These are phyloP conservation scores for Anoplopoma fimbria DNA, from an alignment of 2,113 vertebrate species.

Conservation along the genomic window DNA sequence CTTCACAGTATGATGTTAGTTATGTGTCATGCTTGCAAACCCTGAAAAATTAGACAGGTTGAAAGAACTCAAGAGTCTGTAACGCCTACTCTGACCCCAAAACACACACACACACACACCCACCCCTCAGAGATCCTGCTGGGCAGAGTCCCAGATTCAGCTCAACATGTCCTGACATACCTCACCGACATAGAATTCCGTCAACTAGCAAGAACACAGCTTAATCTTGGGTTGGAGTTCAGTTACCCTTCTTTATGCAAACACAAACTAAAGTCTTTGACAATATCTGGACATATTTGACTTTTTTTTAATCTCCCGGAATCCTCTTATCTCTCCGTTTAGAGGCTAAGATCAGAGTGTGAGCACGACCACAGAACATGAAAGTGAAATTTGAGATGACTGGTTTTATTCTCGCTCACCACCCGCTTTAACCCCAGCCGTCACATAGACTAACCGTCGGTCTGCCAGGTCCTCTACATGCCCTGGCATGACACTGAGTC, in stretches of 20 bases:
- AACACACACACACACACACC: constrained; percentile 7
- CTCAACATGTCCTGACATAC: constrained; percentile 57
- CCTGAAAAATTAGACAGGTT: constrained; percentile 1
- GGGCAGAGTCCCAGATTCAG: constrained; percentile 14
- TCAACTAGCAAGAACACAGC: constrained; percentile 1
- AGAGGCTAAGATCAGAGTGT: background rate
- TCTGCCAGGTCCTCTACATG: constrained; percentile 52
- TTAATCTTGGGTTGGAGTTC: constrained; percentile 14
- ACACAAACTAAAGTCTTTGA: background rate
- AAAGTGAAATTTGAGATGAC: constrained; percentile 51
- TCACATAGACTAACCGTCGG: constrained; percentile 17
- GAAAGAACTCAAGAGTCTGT: constrained; percentile 21
- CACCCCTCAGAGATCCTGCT: constrained; percentile 15
- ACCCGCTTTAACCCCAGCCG: constrained; percentile 19
- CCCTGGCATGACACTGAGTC: constrained; percentile 51
- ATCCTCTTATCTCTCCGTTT: background rate
- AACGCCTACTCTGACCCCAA: background rate
- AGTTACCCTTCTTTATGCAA: background rate
- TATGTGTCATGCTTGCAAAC: constrained; percentile 10
- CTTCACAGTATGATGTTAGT: background rate
- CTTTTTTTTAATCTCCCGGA: background rate
- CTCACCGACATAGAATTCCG: constrained; percentile 2
- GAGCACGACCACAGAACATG: background rate
- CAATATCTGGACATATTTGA: background rate
- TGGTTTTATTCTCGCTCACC: constrained; percentile 28